Evolutionary conservation across 2,113 vertebrate species (phyloP).

Genomic region (Narcine bancroftii): DNA sequence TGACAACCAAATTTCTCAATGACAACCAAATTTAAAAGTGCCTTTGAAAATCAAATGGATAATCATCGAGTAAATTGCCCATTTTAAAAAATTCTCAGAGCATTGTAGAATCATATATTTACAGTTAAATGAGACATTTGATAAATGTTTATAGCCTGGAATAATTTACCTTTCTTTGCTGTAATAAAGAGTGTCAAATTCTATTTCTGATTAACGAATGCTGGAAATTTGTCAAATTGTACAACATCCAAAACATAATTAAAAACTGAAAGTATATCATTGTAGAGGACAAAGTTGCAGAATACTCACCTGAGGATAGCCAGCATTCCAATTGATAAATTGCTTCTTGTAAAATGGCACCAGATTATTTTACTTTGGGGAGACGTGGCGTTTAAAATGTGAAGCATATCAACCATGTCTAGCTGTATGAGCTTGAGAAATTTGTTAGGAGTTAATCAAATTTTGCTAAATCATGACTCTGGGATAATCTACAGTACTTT

Average conservation of each 20-base stretch:
- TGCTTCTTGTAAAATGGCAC: constrained; percentile 3
- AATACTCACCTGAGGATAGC: not conserved
- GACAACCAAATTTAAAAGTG: not conserved
- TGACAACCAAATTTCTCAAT: not conserved
- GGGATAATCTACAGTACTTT: not conserved
- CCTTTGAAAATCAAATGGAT: not conserved
- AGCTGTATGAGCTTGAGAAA: not conserved
- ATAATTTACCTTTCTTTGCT: constrained; percentile 27
- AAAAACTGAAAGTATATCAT: not conserved
- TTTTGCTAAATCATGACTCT: not conserved
- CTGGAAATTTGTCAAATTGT: not conserved
- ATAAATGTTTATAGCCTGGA: constrained; percentile 23
- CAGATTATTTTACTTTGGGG: constrained; percentile 29
- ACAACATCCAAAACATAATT: constrained; percentile 28
- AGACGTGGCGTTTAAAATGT: not conserved
- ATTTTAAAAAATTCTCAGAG: constrained; percentile 16
- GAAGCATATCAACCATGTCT: not conserved
- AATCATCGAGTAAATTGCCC: constrained; percentile 28
- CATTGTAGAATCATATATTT: constrained; percentile 9
- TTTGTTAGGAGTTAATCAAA: constrained; percentile 13
- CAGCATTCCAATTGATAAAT: constrained; percentile 5
- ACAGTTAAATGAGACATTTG: constrained; percentile 28
- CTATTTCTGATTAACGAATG: constrained; percentile 11
- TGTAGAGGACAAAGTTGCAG: not conserved
- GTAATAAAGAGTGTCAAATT: constrained; percentile 19